phyloP scores from a whole-genome alignment of 2,888 invertebrate species.

The Chromoteleia sp. region DNA sequence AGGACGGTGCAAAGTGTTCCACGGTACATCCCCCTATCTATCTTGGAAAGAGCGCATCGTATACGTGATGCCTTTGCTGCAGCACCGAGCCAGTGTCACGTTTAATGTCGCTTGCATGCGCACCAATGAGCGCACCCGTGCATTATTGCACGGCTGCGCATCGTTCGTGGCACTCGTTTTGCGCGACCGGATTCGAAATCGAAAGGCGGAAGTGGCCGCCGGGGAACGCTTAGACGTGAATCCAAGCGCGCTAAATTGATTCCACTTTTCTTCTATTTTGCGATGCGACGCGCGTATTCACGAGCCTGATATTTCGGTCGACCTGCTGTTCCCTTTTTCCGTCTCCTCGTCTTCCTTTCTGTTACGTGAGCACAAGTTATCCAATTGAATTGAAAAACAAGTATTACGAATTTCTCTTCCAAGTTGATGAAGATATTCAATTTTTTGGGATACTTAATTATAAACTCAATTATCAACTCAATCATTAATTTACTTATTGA shows the following conservation, averaged over 20 bases:
- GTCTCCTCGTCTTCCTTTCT: not conserved
- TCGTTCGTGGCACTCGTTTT: constrained; percentile 63
- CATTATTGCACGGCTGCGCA: constrained; percentile 61
- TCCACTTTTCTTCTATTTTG: constrained; percentile 63
- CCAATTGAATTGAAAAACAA: not conserved
- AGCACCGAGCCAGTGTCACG: constrained; percentile 48
- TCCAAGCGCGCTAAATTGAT: constrained; percentile 61
- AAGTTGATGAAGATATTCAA: no score
- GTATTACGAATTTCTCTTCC: no score
- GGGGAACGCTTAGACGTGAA: constrained; percentile 43
- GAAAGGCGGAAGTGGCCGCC: constrained; percentile 67
- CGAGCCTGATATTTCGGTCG: constrained; percentile 45
- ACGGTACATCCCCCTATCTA: constrained; percentile 36
- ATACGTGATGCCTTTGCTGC: constrained; percentile 24
- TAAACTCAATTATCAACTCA: no score
- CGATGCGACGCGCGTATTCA: constrained; percentile 60
- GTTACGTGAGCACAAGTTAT: constrained; percentile 9
- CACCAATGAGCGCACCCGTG: constrained; percentile 60
- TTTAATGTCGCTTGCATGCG: constrained; percentile 61
- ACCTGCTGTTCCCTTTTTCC: constrained; percentile 32
- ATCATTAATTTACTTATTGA: no score
- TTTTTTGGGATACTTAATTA: no score
- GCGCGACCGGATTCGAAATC: constrained; percentile 70
- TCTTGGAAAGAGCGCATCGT: constrained; percentile 46
- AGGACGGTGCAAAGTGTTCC: constrained; percentile 16